Base-by-base conservation (phyloP, 2,888 invertebrate species). In the Drosophila macrospina region DNA sequence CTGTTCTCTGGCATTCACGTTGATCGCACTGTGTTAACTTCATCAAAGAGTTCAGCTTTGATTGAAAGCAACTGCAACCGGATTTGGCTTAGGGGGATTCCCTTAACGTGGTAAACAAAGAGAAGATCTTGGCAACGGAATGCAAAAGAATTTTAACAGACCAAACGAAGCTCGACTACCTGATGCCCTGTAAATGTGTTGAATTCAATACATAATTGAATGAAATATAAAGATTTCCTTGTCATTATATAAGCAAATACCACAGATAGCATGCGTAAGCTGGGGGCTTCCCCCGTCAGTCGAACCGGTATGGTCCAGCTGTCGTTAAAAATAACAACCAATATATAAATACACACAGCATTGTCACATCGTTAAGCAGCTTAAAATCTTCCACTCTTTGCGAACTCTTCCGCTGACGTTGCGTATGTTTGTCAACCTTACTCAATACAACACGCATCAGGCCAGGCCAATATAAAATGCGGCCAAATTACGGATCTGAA, bases 401-500 rank as follows among this genome's bases (percentile, higher is more conserved):
- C 20, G n/a, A 11, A 13, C 64, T 44, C 44, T 52, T 30, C 13
- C 51, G 42, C 47, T 42, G 32, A 34, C 30, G 24, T 37, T 30
- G 44, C 24, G n/a, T 47, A 52, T 63, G 52, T 75, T 52, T 67
- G 52, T 37, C 59, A 71, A 75, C 76, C 50, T 67, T 59, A 44
- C 57, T 41, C 62, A 72, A 72, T 62, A 68, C 42, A 60, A 57
- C 47, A 37, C 30, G 48, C 41, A 51, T 24, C 16, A 28, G 32
- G 28, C 48, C 39, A 67, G 34, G 24, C 24, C n/a, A 54, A 42
- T 24, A 34, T 34, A 65, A 80, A 82, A 82, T 64, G 82, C 85
- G 81, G 80, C 69, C 83, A 82, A 73, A 62, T 72, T 50, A 67
- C 68, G 52, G 45, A 78, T 80, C 80, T 62, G 71, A 74, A 71